Percentiles rank a stretch among this genome's conserved stretches.
Evolutionary conservation across 2,113 vertebrate species (phyloP).

Genomic region (Erythrocercus mccallii): DNA sequence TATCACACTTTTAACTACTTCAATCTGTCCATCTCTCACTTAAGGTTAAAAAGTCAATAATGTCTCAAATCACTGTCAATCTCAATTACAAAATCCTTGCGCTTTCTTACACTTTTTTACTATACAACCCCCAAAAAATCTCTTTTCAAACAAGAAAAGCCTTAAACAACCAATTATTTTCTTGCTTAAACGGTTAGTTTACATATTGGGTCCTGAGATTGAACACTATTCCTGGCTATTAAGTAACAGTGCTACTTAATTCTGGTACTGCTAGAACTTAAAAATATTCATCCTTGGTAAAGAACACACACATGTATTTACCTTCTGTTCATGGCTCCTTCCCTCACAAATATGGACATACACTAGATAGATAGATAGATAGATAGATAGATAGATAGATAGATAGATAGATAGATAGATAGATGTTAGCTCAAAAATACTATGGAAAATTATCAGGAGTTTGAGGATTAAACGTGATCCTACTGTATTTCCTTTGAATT

Average conservation of each 20-base stretch:
- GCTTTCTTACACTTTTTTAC: not conserved
- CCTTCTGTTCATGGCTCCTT: not conserved
- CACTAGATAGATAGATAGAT: not conserved
- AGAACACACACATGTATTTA: not conserved
- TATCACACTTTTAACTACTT: not conserved
- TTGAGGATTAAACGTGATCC: not conserved
- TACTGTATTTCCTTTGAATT: not conserved
- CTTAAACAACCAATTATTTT: not conserved
- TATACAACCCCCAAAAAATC: fast-evolving
- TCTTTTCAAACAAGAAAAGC: not conserved
- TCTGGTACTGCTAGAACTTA: not conserved
- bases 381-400: too few species aligned
- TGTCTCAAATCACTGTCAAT: not conserved
- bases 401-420: not conserved
- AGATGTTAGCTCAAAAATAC: not conserved
- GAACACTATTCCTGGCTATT: not conserved
- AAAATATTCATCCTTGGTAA: not conserved
- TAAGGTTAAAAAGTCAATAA: not conserved
- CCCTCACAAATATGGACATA: not conserved
- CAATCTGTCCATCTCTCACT: not conserved
- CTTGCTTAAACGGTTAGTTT: not conserved
- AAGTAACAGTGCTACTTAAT: not conserved
- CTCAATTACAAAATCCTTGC: not conserved
- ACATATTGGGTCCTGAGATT: not conserved
- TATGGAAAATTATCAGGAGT: not conserved